Base-by-base conservation (phyloP, 2,888 invertebrate genomes). In the Macrophya alboannulata region DNA sequence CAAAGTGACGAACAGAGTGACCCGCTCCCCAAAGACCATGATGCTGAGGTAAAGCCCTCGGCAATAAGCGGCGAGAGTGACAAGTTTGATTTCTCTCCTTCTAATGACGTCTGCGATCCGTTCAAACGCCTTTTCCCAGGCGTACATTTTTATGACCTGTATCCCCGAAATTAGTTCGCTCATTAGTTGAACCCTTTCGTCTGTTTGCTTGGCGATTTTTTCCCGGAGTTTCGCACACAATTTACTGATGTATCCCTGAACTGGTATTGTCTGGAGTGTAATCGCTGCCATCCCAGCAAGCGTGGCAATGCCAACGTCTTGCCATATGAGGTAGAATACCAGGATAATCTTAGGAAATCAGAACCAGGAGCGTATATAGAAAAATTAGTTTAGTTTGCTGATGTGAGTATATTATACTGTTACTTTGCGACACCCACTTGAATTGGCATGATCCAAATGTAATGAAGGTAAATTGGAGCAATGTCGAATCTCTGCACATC, bases 131-230 rank as follows among this genome's bases (percentile, higher is more conserved):
- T 96, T 97, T 93, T 98, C 98, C 97, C 98, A 98, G 12, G 98
- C 97, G 92, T 98, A 98, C 98, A 98, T 98, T 95, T 98, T 98
- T 88, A 98, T 98, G 2, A 99, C 98, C 94, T 98, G 97, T 94
- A 99, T 98, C 76, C 98, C 99, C 86, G 96, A 96, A 87, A 99
- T 97, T 89, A 99, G 96, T 95, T 99, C 99, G 92, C 97, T 98
- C 98, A 99, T 99, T 77, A 99, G 95, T 84, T 98, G 96, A 68
- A 99, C 97, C 87, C 99, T 95, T 90, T 97, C 97, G 93, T 99
- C 99, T 0, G 99, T 99, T 92, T 97, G 95, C 87, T 95, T 94
- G 0, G 99, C 99, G 0, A 98, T 98, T 91, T 96, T 96, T 92
- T 96, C 95, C 87, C 99, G 96, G 89, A 96, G 95, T 85, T 93